Percentiles rank a stretch among this genome's conserved stretches.
Conservation (phyloP, 2,888 invertebrate genomes). For the Opisthograptis luteolata region DNA sequence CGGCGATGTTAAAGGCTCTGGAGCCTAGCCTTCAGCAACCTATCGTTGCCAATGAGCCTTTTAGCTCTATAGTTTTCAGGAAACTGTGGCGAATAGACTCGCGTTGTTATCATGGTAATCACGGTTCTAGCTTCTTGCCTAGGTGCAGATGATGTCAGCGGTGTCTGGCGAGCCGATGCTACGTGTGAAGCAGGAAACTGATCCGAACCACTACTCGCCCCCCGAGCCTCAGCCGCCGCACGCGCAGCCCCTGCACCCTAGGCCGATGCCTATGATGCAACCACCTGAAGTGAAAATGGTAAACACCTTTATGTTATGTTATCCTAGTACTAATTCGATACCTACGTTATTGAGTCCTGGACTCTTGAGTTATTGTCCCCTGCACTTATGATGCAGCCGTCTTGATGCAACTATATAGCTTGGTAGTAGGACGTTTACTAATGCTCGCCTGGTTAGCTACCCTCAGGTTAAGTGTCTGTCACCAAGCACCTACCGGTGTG, state of each 20-base stretch:
- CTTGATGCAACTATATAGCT: no score
- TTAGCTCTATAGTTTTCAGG: slow-evolving; percentile 1
- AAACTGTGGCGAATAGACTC: slow-evolving; percentile 26
- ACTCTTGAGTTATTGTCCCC: no score
- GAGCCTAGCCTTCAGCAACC: no score
- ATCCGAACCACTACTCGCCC: slow-evolving; percentile 82
- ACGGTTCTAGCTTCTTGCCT: slow-evolving; percentile 38
- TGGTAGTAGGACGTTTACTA: no score
- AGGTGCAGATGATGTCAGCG: slow-evolving; percentile 90
- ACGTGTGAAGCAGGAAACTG: slow-evolving; percentile 78
- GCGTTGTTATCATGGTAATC: neutral
- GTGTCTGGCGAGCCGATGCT: slow-evolving; percentile 71
- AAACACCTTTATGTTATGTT: slow-evolving; percentile 10
- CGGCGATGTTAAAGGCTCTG: no score
- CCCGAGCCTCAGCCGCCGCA: slow-evolving; percentile 79
- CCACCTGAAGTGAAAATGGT: slow-evolving; percentile 56
- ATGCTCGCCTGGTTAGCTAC: no score
- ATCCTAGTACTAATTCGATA: neutral
- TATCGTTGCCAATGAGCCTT: no score
- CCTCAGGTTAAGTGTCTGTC: no score
- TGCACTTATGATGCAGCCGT: no score
- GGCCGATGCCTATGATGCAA: slow-evolving; percentile 71
- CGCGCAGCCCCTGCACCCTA: slow-evolving; percentile 81
- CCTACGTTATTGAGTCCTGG: no score
- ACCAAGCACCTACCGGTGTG: no score